A percentile compares a stretch with the other conserved stretches of the same genome.
Evolutionary conservation across 2,888 invertebrate genomes (phyloP).

Genomic region (Oasisia sp.): DNA sequence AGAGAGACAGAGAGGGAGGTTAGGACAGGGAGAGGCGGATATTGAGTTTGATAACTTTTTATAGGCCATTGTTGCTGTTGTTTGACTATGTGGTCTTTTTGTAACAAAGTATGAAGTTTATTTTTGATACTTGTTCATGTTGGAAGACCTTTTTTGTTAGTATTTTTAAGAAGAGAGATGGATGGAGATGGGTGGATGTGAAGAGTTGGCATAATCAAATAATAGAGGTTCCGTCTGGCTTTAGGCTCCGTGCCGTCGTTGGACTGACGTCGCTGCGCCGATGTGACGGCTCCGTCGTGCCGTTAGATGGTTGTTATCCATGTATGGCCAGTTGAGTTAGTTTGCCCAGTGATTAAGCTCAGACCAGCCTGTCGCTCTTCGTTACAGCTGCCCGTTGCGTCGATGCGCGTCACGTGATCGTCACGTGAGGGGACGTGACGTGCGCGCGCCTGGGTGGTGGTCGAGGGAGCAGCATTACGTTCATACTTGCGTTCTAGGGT

Average conservation of each 20-base stretch:
- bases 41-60: constrained; percentile 48
- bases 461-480: not conserved
- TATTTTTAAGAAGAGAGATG: constrained; percentile 54
- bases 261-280: not conserved
- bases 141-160: constrained; percentile 66
- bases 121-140: constrained; percentile 78
- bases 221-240: not conserved
- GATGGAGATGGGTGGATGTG: constrained; percentile 30
- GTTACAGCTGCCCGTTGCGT: not conserved
- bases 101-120: constrained; percentile 69
- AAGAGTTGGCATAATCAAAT: constrained; percentile 13
- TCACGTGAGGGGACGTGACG: not conserved
- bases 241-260: not conserved
- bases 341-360: not conserved
- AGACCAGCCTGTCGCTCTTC: not conserved
- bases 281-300: not conserved
- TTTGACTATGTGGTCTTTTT: constrained; percentile 61
- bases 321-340: not conserved
- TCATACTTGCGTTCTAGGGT: constrained; percentile 8
- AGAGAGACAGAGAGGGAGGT: not conserved
- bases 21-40: constrained; percentile 30
- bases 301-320: not conserved
- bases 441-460: not conserved
- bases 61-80: constrained; percentile 57
- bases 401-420: not conserved